phyloP scores from a whole-genome alignment of 1,140 invertebrate species.

The Lamellibrachia luymesi region DNA sequence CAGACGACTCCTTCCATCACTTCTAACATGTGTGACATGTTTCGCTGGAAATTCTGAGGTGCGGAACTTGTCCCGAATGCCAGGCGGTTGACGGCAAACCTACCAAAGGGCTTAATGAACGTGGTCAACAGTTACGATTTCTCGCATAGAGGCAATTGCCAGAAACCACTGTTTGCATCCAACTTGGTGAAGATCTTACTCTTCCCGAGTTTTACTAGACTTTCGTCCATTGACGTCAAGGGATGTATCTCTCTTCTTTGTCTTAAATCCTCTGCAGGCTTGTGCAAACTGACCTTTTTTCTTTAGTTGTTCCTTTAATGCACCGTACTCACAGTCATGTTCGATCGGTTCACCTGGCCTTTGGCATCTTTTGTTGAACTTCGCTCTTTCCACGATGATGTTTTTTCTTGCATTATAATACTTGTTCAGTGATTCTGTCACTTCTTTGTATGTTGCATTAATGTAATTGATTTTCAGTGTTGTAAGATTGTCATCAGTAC shows the following conservation, averaged over 20 bases:
- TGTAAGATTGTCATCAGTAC: too few relatives aligned
- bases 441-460: too few relatives aligned
- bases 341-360: neutral
- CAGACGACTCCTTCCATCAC: slow-evolving; percentile 23
- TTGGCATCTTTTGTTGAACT: too few relatives aligned
- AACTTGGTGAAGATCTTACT: slow-evolving; percentile 21
- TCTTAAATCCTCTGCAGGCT: neutral
- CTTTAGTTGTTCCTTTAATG: neutral
- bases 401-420: too few relatives aligned
- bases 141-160: slow-evolving; percentile 31
- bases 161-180: slow-evolving; percentile 34
- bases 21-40: slow-evolving; percentile 18
- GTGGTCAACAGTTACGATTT: slow-evolving; percentile 31
- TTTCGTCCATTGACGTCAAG: slow-evolving; percentile 16
- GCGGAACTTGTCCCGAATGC: slow-evolving; percentile 30
- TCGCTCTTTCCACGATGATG: too few relatives aligned
- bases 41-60: slow-evolving; percentile 29
- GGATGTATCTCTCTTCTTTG: neutral
- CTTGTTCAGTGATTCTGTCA: too few relatives aligned
- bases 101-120: slow-evolving; percentile 34
- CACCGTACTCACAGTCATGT: neutral
- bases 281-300: neutral
- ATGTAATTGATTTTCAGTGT: too few relatives aligned
- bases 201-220: neutral
- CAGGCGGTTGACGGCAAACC: slow-evolving; percentile 30